Conservation (phyloP, 2,113 vertebrate species). For the Lanius collurio region DNA sequence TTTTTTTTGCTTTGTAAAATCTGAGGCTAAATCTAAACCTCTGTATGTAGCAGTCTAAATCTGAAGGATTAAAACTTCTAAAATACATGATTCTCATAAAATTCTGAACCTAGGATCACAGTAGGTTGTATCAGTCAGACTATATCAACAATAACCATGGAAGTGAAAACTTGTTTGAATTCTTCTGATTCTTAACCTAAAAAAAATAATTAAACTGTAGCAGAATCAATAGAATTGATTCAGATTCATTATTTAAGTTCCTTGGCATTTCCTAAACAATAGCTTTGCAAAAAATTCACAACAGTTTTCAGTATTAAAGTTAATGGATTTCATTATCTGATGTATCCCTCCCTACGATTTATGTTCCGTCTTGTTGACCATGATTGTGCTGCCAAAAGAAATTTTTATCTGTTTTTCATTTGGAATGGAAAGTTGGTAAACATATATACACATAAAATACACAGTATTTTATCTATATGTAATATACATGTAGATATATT, state of each 20-base stretch:
- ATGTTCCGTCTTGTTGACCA: background rate
- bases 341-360: background rate
- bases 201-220: background rate
- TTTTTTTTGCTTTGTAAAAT: background rate
- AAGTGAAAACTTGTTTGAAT: background rate
- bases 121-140: background rate
- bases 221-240: background rate
- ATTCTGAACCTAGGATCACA: background rate
- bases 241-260: background rate
- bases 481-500: background rate
- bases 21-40: background rate
- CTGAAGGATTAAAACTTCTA: background rate
- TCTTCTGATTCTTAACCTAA: background rate
- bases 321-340: background rate
- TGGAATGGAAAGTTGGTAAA: background rate
- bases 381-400: background rate
- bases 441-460: background rate
- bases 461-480: background rate
- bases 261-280: background rate
- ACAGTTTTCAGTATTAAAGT: background rate
- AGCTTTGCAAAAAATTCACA: background rate
- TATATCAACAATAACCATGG: background rate
- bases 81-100: background rate
- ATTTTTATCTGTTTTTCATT: background rate
- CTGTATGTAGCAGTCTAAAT: too few relatives aligned